Percentiles rank a stretch among this genome's conserved stretches.
These are phyloP conservation scores for Hydrozoanthus gracilis DNA, from an alignment of 92 coral and sea anemone species.

Conservation along the genomic window DNA sequence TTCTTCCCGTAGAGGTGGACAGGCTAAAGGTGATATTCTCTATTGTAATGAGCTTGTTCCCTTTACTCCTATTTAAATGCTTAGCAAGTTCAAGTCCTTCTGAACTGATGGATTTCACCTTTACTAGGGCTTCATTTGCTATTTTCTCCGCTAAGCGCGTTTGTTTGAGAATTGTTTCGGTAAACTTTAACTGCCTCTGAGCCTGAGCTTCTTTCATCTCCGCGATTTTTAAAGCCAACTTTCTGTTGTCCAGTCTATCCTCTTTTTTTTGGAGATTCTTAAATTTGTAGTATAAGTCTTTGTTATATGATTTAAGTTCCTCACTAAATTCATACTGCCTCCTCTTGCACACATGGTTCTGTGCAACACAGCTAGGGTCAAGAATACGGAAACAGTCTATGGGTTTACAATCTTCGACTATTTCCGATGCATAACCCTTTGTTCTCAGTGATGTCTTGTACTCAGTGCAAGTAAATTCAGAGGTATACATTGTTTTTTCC, in stretches of 20 bases:
- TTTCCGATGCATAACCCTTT: background rate
- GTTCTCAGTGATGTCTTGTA: background rate
- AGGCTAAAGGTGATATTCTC: conserved; percentile 39
- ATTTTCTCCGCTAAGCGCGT: background rate
- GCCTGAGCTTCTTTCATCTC: background rate
- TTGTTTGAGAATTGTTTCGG: background rate
- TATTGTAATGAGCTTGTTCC: conserved; percentile 39
- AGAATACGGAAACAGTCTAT: background rate
- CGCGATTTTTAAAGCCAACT: background rate
- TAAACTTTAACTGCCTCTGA: background rate
- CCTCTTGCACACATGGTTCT: background rate
- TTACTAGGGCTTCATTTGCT: background rate
- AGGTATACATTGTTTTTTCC: background rate
- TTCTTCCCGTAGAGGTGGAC: conserved; percentile 44
- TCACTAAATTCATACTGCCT: background rate
- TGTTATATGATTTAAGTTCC: background rate
- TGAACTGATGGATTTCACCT: background rate
- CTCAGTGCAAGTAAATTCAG: background rate
- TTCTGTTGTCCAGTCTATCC: background rate
- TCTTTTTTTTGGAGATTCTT: background rate
- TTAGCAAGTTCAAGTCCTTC: background rate
- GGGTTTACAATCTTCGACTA: background rate
- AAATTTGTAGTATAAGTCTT: background rate
- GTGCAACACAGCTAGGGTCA: background rate
- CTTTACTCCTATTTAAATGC: background rate